Conservation (phyloP, 2,888 invertebrate species). For the Timema podura region DNA sequence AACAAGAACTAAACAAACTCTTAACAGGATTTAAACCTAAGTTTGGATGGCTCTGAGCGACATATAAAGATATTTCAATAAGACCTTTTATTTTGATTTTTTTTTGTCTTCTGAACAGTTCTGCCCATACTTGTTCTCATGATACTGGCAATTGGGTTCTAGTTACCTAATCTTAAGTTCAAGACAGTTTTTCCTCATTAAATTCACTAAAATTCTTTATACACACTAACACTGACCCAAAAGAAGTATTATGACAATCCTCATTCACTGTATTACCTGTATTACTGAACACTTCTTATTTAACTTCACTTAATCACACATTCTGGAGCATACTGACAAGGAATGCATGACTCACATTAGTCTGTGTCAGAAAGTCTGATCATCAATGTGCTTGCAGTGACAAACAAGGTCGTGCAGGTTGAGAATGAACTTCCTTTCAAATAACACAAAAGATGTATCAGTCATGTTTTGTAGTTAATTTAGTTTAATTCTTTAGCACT, state of each 20-base stretch:
- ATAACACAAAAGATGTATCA: no score
- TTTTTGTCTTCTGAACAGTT: neutral
- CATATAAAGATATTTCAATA: neutral
- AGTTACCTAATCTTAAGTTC: conserved; percentile 1
- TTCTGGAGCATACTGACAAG: no score
- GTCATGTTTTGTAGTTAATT: no score
- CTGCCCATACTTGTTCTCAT: neutral
- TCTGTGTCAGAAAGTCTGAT: no score
- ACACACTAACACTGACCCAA: neutral
- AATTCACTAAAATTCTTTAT: neutral
- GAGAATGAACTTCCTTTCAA: no score
- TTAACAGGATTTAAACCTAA: neutral
- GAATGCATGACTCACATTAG: no score
- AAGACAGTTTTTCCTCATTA: neutral
- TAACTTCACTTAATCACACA: no score
- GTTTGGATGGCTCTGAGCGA: neutral
- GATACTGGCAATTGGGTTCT: neutral
- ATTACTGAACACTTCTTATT: neutral
- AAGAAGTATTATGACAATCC: neutral
- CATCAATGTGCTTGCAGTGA: no score
- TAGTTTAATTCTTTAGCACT: no score
- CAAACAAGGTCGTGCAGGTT: no score
- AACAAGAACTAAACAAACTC: conserved; percentile 5
- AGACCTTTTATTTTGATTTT: neutral
- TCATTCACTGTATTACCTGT: neutral